Conservation (phyloP, 92 coral and sea anemone species). For the Ricordea florida region DNA sequence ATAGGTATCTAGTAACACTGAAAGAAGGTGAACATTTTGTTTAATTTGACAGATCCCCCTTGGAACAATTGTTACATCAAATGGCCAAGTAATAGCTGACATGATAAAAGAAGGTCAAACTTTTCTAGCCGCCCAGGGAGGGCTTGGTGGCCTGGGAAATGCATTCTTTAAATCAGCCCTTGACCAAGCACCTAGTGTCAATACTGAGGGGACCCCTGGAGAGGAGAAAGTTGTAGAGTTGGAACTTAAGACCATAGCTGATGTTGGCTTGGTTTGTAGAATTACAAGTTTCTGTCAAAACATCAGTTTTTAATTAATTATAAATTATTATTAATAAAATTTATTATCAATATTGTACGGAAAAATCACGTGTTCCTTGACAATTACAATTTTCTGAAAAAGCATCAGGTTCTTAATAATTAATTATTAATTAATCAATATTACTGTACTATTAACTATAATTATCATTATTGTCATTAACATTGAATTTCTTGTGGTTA, state of each 20-base stretch:
- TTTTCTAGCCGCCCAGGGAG: slow-evolving; percentile 79
- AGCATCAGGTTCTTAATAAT: no score
- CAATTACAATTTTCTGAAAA: no score
- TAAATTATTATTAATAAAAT: no score
- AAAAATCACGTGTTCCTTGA: no score
- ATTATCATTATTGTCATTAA: no score
- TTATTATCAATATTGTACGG: no score
- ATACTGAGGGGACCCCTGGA: slow-evolving; percentile 87
- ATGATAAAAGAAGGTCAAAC: slow-evolving; percentile 71
- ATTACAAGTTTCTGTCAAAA: no score
- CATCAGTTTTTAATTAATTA: no score
- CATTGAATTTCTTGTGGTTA: no score
- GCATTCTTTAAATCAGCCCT: slow-evolving; percentile 83
- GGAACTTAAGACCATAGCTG: slow-evolving; percentile 98
- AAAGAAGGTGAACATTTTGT: background rate
- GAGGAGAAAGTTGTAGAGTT: slow-evolving; percentile 86
- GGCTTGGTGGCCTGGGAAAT: slow-evolving; percentile 94
- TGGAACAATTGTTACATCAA: slow-evolving; percentile 81
- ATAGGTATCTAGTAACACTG: no score
- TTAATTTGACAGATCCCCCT: slow-evolving; percentile 76
- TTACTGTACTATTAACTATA: no score
- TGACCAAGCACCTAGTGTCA: slow-evolving; percentile 74
- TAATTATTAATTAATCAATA: no score
- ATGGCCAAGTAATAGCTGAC: slow-evolving; percentile 73
- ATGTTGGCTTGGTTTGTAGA: slow-evolving; percentile 91